Percentiles rank a stretch among this genome's conserved stretches.
Evolutionary conservation across 1,140 invertebrate genomes (phyloP).

Genomic region (Drosophila gunungcola): DNA sequence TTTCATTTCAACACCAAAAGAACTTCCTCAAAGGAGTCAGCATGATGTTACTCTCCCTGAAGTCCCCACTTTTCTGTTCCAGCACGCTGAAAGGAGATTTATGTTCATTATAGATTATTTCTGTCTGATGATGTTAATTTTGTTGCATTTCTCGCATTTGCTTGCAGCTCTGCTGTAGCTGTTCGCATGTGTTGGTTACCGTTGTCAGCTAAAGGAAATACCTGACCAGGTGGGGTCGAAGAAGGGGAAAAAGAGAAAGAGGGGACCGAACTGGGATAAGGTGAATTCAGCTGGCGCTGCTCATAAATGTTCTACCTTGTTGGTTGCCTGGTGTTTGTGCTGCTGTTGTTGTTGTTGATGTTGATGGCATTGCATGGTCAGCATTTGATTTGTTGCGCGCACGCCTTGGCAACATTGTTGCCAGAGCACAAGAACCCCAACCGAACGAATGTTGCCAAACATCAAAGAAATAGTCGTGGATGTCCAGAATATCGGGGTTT

Average conservation of each 20-base stretch:
- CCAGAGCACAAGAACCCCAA: constrained; percentile 23
- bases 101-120: constrained; percentile 84
- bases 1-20: constrained; percentile 82
- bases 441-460: constrained; percentile 36
- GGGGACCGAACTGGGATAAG: constrained; percentile 7
- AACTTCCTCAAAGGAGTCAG: constrained; percentile 76
- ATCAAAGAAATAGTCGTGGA: constrained; percentile 6
- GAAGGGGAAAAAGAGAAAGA: constrained; percentile 13
- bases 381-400: constrained; percentile 76
- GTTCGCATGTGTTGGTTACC: constrained; percentile 23
- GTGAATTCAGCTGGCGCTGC: constrained; percentile 45
- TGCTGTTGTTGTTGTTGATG: constrained; percentile 32
- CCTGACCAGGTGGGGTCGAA: constrained; percentile 51
- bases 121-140: constrained; percentile 84
- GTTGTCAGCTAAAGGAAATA: constrained; percentile 50
- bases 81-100: constrained; percentile 72
- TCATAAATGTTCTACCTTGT: constrained; percentile 65
- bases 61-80: background rate
- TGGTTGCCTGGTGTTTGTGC: constrained; percentile 36
- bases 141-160: constrained; percentile 83
- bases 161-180: constrained; percentile 44
- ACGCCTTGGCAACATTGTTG: constrained; percentile 76
- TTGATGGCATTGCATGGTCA: constrained; percentile 64
- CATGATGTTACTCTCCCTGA: constrained; percentile 24
- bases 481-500: background rate